These are phyloP conservation scores for Valencia hispanica DNA, from an alignment of 2,797 vertebrate species.

Conservation along the genomic window DNA sequence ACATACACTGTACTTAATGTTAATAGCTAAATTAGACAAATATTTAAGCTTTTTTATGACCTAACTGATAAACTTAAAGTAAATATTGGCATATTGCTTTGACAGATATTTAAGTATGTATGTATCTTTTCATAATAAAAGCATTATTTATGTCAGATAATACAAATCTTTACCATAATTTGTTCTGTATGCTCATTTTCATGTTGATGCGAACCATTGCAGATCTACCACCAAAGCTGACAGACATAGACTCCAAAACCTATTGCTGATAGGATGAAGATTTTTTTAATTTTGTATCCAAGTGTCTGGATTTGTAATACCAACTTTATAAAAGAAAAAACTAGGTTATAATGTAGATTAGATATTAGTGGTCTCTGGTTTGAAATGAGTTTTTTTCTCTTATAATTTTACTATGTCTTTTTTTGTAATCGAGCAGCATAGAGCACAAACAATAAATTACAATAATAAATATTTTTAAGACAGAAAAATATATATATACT, in stretches of 20 bases:
- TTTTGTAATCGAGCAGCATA: neutral
- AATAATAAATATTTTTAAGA: constrained; percentile 9
- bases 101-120: constrained; percentile 31
- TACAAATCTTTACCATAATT: constrained; percentile 32
- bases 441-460: neutral
- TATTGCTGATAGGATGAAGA: constrained; percentile 3
- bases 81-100: constrained; percentile 13
- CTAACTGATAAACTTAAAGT: constrained; percentile 40
- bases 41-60: constrained; percentile 52
- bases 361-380: neutral
- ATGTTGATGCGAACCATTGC: neutral
- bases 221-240: neutral
- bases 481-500: neutral
- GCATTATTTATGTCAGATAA: constrained; percentile 33
- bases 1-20: constrained; percentile 57
- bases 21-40: constrained; percentile 51
- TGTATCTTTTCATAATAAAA: constrained; percentile 45
- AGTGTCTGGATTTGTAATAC: constrained; percentile 1
- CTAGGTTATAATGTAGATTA: neutral
- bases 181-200: constrained; percentile 28
- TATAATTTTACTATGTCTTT: neutral
- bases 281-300: neutral
- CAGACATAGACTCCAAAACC: neutral
- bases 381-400: neutral
- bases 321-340: neutral